These are phyloP conservation scores for Leucoraja erinaceus DNA, from an alignment of 2,113 vertebrate species.

Conservation along the genomic window DNA sequence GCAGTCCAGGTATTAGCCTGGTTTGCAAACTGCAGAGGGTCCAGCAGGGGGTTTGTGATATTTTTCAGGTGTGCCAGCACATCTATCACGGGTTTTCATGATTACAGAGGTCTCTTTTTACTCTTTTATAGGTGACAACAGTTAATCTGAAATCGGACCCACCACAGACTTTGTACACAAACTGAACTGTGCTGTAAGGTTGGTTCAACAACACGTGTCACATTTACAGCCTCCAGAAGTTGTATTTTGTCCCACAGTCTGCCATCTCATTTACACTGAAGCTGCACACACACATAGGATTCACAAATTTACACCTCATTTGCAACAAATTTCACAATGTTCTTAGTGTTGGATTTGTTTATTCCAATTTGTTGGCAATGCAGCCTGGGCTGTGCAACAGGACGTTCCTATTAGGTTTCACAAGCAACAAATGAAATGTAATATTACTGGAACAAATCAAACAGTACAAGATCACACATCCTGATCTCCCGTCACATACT, in stretches of 20 bases:
- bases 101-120: too few species aligned
- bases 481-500: neutral
- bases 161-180: neutral
- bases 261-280: neutral
- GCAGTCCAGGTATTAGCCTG: too few species aligned
- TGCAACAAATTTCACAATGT: conserved; percentile 9
- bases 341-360: neutral
- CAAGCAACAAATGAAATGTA: neutral
- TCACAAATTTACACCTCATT: neutral
- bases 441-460: neutral
- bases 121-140: neutral
- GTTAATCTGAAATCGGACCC: neutral
- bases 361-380: neutral
- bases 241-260: neutral
- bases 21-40: too few species aligned
- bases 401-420: neutral
- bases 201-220: neutral
- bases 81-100: too few species aligned
- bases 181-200: neutral
- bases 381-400: neutral
- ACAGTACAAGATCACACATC: neutral
- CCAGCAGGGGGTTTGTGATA: too few species aligned
- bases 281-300: neutral
- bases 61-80: too few species aligned
- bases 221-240: neutral